Conservation (phyloP, 35 echinoderm and acorn worm genomes). For the Nesometra sesokonis region DNA sequence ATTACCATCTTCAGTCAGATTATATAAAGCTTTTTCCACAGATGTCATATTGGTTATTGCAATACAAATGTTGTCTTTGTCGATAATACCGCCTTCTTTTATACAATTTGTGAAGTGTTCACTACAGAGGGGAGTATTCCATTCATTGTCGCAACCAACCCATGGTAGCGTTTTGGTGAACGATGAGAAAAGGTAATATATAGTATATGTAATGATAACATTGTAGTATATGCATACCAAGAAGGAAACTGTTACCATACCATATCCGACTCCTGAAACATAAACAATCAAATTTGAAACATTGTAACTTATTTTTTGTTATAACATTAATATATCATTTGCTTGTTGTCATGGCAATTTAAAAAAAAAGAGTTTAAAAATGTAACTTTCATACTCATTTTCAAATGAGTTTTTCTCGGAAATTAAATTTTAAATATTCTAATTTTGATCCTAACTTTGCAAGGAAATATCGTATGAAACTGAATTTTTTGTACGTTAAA, state of each 20-base stretch:
- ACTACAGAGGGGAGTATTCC: slow-evolving; percentile 58
- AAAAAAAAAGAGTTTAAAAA: no score
- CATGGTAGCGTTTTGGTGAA: slow-evolving; percentile 68
- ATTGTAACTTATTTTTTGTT: no score
- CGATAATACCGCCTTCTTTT: slow-evolving; percentile 38
- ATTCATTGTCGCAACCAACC: slow-evolving; percentile 69
- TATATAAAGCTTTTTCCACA: slow-evolving; percentile 23
- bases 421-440: no score
- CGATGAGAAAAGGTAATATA: slow-evolving; percentile 74
- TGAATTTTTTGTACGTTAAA: no score
- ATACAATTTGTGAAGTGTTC: slow-evolving; percentile 48
- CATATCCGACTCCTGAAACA: slow-evolving; percentile 70
- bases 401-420: no score
- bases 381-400: no score
- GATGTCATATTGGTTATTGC: slow-evolving; percentile 13
- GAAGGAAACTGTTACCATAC: slow-evolving; percentile 79
- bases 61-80: slow-evolving; percentile 33
- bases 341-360: no score
- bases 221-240: slow-evolving; percentile 75
- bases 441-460: no score
- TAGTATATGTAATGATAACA: slow-evolving; percentile 66
- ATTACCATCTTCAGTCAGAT: slow-evolving; percentile 48
- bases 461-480: no score
- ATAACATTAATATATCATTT: no score
- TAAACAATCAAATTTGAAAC: not conserved